Base-by-base conservation (phyloP, 2,888 invertebrate species). In the Acleris literana region DNA sequence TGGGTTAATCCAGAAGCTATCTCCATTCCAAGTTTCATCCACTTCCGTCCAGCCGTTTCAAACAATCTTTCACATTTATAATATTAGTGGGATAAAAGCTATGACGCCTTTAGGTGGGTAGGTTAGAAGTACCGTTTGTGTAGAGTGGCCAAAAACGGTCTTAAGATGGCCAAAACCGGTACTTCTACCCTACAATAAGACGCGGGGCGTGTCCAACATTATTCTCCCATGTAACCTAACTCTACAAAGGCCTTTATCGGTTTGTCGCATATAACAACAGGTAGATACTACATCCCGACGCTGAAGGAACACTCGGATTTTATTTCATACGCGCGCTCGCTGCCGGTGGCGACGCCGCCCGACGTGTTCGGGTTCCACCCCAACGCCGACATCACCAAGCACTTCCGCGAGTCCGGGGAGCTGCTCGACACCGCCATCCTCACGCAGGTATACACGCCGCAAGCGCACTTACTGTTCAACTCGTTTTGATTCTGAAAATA, bases 381-480 rank as follows among this genome's bases (percentile, higher is more conserved):
- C 65, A 98, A 98, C 88, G 98, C 98, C 0, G 97, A 98, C 79
- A 97, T 98, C 76, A 96, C 97, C 77, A 97, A 97, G 83, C 98
- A 98, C 85, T 96, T 97, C 84, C 95, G 97, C 75, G 98, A 98
- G 82, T 97, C 97, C 0, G 94, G 94, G 74, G 93, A 96, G 69
- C 81, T 99, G 64, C 94, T 98, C 64, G 86, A 93, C 64, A 97
- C 95, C n/a, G 95, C 96, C 16, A 86, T 97, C 63, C 85, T 96
- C 6, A 97, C 97, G 13, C 97, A 97, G 95, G 97, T 96, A 72
- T 43, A 11, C 5, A 54, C n/a, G 9, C 9, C 33, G n/a, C 69
- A 64, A 71, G 70, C 63, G 49, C 18, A 39, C 18, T 20, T 20
- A n/a, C 20, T 17, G 49, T 9, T 17, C 9, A 20, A 5, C 5